A percentile compares a stretch with the other conserved stretches of the same genome.
Evolutionary conservation across 2,888 invertebrate genomes (phyloP).

Genomic region (Choristoneura rosaceana): DNA sequence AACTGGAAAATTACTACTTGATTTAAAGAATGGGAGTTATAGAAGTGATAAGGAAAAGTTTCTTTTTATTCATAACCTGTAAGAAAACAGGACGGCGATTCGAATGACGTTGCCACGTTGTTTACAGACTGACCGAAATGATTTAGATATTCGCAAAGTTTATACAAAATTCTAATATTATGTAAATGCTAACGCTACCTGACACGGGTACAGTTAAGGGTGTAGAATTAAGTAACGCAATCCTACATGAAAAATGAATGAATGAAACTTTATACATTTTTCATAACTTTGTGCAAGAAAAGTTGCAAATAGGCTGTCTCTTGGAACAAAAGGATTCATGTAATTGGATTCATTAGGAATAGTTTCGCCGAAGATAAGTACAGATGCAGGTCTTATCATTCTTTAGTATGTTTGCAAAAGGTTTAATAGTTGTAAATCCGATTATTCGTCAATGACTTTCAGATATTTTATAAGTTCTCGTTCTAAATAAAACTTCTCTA

Average conservation of each 20-base stretch:
- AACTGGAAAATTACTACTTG: background rate
- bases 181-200: constrained; percentile 2
- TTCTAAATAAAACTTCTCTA: constrained; percentile 17
- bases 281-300: background rate
- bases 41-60: constrained; percentile 22
- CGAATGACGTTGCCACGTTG: constrained; percentile 12
- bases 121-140: constrained; percentile 22
- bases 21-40: constrained; percentile 17
- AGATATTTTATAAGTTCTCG: background rate
- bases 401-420: background rate
- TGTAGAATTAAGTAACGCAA: background rate
- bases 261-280: constrained; percentile 5
- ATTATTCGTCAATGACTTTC: background rate
- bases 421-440: background rate
- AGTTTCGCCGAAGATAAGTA: background rate
- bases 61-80: constrained; percentile 23
- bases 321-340: background rate
- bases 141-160: constrained; percentile 13
- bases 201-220: background rate
- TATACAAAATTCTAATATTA: constrained; percentile 15
- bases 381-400: background rate
- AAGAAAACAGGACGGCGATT: constrained; percentile 26
- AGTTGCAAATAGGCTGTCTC: background rate
- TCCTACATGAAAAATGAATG: constrained; percentile 2
- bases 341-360: background rate